Base-by-base conservation (phyloP, 2,888 invertebrate species). In the Archips xylosteana region DNA sequence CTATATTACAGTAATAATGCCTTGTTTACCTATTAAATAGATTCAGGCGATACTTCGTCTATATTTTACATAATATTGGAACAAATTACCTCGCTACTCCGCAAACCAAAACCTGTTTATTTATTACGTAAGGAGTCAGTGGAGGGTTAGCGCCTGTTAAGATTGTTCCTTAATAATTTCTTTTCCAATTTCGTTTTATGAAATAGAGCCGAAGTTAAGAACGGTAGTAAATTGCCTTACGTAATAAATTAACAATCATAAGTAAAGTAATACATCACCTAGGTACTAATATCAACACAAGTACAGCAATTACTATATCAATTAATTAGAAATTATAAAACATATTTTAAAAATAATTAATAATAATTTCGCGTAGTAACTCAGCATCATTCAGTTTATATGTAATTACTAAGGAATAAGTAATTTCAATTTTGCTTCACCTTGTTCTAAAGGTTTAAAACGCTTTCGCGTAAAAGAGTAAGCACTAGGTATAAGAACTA, bases 171-270 rank as follows among this genome's bases (percentile, higher is more conserved):
- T 54, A 23, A 54, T 2, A 54, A 54, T 54, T 54, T 54, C 51
- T 54, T 54, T 54, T 15, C 13, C 51, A 54, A 6, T 49, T n/a
- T n/a, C 13, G n/a, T 54, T 54, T 9, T 2, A 15, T 23, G 51
- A 9, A 39, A 39, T 15, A 54, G 15, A n/a, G 51, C 39, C 34
- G 39, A 12, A 10, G 36, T 39, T 5, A 6, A 51, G 51, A 3
- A 54, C 51, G 2, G 23, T 3, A 57, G 10, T 57, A 54, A 39
- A 54, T 10, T 1, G 12, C 39, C 42, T 57, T 57, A 42, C 66
- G 42, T 57, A 66, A 66, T 54, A 45, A 42, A 66, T 66, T 39
- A 15, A 23, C 39, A 54, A 54, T 54, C 54, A 9, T 54, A 54
- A 23, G 9, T 49, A 54, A 54, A 54, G 23, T 54, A n/a, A 54